Percentiles rank a stretch among this genome's conserved stretches.
Evolutionary conservation across 2,888 invertebrate genomes (phyloP).

Genomic region (Catocala fraxini): DNA sequence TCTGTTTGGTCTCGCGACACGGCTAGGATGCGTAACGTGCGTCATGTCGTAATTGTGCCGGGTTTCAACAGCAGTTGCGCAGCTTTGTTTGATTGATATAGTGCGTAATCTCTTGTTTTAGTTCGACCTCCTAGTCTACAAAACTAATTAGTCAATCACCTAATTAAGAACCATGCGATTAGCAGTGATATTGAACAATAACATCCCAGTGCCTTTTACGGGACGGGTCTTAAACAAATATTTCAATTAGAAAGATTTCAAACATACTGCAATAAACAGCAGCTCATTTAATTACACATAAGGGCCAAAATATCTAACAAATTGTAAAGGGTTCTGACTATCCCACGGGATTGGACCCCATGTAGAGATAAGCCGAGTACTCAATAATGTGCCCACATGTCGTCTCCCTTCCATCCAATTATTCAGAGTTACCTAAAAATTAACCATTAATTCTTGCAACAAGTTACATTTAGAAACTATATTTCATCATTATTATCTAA

Average conservation of each 20-base stretch:
- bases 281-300: constrained; percentile 31
- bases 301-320: constrained; percentile 37
- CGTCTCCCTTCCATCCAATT: constrained; percentile 73
- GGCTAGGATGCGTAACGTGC: constrained; percentile 71
- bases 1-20: constrained; percentile 45
- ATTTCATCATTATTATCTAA: constrained; percentile 20
- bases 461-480: constrained; percentile 26
- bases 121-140: constrained; percentile 65
- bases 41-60: constrained; percentile 74
- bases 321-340: constrained; percentile 74
- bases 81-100: constrained; percentile 82
- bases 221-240: not conserved
- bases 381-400: constrained; percentile 83
- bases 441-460: constrained; percentile 39
- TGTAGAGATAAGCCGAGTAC: constrained; percentile 76
- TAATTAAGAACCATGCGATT: constrained; percentile 13
- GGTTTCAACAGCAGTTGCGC: constrained; percentile 76
- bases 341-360: constrained; percentile 85
- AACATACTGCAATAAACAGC: constrained; percentile 4
- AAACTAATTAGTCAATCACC: constrained; percentile 53
- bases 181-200: constrained; percentile 9
- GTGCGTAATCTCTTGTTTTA: constrained; percentile 79
- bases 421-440: constrained; percentile 54
- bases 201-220: not conserved
- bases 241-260: constrained; percentile 6